phyloP scores from a whole-genome alignment of 2,113 vertebrate genomes.

The Gambusia holbrooki region DNA sequence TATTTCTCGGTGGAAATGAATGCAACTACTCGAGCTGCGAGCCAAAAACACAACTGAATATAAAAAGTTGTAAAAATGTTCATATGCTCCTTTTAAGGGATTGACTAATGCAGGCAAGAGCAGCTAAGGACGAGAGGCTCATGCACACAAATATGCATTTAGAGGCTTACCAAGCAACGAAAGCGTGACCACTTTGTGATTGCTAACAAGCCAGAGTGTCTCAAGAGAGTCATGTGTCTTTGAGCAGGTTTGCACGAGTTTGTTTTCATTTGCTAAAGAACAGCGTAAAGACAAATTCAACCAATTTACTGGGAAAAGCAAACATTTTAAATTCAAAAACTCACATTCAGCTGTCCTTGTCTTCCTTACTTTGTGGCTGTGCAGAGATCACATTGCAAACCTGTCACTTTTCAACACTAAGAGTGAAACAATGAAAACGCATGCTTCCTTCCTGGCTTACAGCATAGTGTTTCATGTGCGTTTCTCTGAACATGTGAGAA shows the following conservation, averaged over 20 bases:
- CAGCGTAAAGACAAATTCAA: conserved; percentile 17
- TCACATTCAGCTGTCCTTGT: not conserved
- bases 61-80: not conserved
- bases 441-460: conserved; percentile 74
- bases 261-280: conserved; percentile 39
- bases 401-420: conserved; percentile 35
- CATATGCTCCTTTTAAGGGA: not conserved
- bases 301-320: conserved; percentile 1
- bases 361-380: conserved; percentile 3
- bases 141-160: conserved; percentile 39
- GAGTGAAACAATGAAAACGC: conserved; percentile 49
- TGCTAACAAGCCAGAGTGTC: conserved; percentile 65
- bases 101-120: conserved; percentile 16
- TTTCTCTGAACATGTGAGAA: conserved; percentile 70
- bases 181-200: conserved; percentile 58
- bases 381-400: conserved; percentile 22
- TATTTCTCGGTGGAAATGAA: not conserved
- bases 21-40: not conserved
- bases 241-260: conserved; percentile 53
- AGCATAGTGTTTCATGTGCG: conserved; percentile 46
- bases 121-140: conserved; percentile 23
- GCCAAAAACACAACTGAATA: not conserved
- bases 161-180: conserved; percentile 66
- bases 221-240: conserved; percentile 57
- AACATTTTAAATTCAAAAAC: not conserved